Evolutionary conservation across 2,797 vertebrate species (phyloP).

Genomic region (Acrossocheilus fasciatus): DNA sequence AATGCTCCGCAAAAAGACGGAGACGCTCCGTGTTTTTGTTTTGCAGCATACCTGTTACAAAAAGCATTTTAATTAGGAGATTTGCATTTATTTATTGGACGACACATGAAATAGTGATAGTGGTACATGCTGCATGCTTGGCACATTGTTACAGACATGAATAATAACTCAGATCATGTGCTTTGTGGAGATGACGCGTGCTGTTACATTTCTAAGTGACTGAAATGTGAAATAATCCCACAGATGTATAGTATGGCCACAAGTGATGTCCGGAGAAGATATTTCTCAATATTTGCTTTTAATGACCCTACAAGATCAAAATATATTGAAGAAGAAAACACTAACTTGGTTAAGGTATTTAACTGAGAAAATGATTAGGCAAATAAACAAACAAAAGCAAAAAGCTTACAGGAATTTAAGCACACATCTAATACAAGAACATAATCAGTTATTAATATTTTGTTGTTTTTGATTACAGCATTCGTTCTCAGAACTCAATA

Average conservation of each 20-base stretch:
- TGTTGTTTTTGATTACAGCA: not conserved
- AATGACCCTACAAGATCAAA: not conserved
- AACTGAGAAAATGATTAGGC: not conserved
- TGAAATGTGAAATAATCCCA: not conserved
- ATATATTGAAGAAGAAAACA: not conserved
- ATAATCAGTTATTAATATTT: not conserved
- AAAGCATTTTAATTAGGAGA: conserved; percentile 3
- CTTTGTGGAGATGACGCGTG: not conserved
- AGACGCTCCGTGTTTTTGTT: not conserved
- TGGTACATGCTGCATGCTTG: not conserved
- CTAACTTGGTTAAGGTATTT: not conserved
- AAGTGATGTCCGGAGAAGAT: not conserved
- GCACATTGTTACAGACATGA: not conserved
- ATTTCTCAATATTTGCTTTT: not conserved
- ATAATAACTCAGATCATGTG: not conserved
- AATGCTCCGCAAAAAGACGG: not conserved
- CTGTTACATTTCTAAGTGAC: not conserved
- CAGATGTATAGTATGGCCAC: not conserved
- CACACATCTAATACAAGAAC: not conserved
- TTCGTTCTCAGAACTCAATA: not conserved
- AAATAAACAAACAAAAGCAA: not conserved
- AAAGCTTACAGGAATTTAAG: not conserved
- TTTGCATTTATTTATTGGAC: not conserved
- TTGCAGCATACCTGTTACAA: not conserved
- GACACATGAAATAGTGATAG: not conserved